phyloP scores from a whole-genome alignment of 1,140 invertebrate species.

The Pseudomyrmex pallidus region DNA sequence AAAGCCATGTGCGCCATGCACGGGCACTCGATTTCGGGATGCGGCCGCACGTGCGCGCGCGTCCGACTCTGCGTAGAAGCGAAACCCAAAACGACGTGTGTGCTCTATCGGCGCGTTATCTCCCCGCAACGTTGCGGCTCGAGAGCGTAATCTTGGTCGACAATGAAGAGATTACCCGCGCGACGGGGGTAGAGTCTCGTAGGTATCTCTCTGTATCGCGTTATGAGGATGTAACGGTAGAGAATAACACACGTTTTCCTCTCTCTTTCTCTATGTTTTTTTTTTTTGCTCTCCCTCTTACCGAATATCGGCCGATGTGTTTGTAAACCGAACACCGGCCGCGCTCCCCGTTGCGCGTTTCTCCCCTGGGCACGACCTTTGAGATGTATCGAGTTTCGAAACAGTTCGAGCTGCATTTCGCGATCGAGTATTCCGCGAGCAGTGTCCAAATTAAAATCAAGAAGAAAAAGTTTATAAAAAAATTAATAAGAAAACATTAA shows the following conservation, averaged over 20 bases:
- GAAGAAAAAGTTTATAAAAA: too few species aligned
- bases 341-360: neutral
- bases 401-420: slow-evolving; percentile 2
- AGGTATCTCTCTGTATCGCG: slow-evolving; percentile 25
- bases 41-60: slow-evolving; percentile 71
- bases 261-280: neutral
- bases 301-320: neutral
- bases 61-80: slow-evolving; percentile 48
- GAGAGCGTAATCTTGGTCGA: slow-evolving; percentile 55
- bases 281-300: neutral
- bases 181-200: neutral
- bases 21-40: slow-evolving; percentile 75
- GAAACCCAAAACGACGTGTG: slow-evolving; percentile 81
- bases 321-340: slow-evolving; percentile 37
- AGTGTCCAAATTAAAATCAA: too few species aligned
- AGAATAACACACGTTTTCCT: neutral
- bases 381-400: slow-evolving; percentile 38
- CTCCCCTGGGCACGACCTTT: neutral
- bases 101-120: slow-evolving; percentile 80
- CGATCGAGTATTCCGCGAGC: neutral
- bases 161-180: slow-evolving; percentile 47
- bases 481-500: neutral
- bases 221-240: slow-evolving; percentile 18
- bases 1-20: slow-evolving; percentile 79
- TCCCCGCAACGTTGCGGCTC: slow-evolving; percentile 51